Evolutionary conservation across 2,113 vertebrate genomes (phyloP), one percentile per base, ranked within the genome.

Genomic region (Lophochroa leadbeateri): DNA sequence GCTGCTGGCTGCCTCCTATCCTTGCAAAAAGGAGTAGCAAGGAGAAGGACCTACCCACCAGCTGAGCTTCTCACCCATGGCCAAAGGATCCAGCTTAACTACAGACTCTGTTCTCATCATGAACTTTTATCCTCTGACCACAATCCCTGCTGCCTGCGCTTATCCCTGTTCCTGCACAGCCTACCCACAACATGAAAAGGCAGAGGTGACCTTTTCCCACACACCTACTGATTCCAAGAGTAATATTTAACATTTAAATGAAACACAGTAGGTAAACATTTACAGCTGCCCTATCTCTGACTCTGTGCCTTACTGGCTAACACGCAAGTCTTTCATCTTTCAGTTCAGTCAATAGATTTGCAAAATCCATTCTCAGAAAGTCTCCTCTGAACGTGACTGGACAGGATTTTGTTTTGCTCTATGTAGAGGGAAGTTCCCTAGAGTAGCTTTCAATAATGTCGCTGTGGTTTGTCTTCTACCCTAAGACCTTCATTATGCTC

Each of bases 191-290:
- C 0, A 6, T 2, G n/a, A 46, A 84, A 68, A 71, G 44, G 44
- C 60, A 82, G 39, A 82, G 78, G 57, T 83, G 88, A 93, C 49
- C 79, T 86, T 77, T 92, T 25, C 74, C 69, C 74, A 53, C n/a
- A 17, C 0, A 2, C 55, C 6, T 9, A 35, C 77, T 11, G 39
- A 65, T 75, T 70, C 46, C 2, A 13, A 82, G 39, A 86, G 44
- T 17, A 92, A 68, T 88, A 92, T 78, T 84, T 75, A 88, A 75
- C 41, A 84, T 39, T 53, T 18, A 77, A 35, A 81, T 25, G 68
- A 88, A 41, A 25, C 41, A 37, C 44, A n/a, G 63, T 9, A n/a
- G 21, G 41, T 24, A 71, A 78, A 87, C 77, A 91, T 25, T 85
- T 86, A 55, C 47, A 64, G 78, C 74, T 85, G 75, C 80, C 67